Evolutionary conservation across 2,797 vertebrate species (phyloP), one percentile per base, ranked within the genome.

Genomic region (Lutjanus argentimaculatus): DNA sequence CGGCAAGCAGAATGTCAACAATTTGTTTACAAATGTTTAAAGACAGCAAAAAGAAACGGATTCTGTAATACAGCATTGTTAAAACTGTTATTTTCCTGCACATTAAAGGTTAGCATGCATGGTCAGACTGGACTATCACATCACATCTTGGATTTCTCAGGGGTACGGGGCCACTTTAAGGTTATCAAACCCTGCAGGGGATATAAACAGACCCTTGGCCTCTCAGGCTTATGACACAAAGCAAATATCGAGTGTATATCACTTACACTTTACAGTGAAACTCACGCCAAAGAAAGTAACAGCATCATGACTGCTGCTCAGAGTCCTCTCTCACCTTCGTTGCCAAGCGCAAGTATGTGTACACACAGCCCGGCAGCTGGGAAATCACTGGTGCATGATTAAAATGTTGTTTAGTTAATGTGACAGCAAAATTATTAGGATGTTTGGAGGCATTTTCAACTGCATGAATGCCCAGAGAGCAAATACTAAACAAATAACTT

Each of bases 241-340:
- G 79, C 76, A 75, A 87, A 85, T 86, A 87, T 88, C 58, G 11
- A 58, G 73, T 90, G 90, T 83, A 88, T 85, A 84, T 90, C 78
- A 81, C 75, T 82, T 82, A 83, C 83, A 83, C 85, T 85, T 87
- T 89, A 89, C 84, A 88, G 86, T 91, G 85, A 93, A 93, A 90
- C 73, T 6, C 49, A 71, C 14, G 52, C 90, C 82, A 88, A 86
- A 77, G 73, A 86, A 89, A 88, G 63, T 84, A 79, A 89, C 72
- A 72, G 75, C 49, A 89, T 80, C 72, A 81, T 80, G 73, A 68
- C 16, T 15, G 4, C 62, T 64, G 69, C 30, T 83, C 67, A 71
- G 59, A 85, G 66, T 81, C 52, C 21, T 86, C 83, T 85, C 67
- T 88, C 83, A 86, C 85, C 53, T 46, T 79, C 76, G 65, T 76